These are phyloP conservation scores for Strix aluco DNA, from an alignment of 2,113 vertebrate genomes.

Conservation along the genomic window DNA sequence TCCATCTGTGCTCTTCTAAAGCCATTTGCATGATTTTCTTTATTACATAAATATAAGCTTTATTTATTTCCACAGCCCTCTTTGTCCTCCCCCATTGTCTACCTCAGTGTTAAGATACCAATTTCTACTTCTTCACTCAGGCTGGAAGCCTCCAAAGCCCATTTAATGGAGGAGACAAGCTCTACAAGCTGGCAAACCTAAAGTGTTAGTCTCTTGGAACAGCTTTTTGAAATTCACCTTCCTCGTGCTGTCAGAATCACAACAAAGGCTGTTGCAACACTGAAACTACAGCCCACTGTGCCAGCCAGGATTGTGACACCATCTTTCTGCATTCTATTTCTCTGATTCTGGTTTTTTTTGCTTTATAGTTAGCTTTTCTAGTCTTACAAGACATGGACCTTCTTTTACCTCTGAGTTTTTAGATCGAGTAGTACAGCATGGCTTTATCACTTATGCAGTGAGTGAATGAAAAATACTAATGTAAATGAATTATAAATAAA, in stretches of 20 bases:
- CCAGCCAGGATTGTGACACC: not conserved
- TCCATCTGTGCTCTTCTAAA: not conserved
- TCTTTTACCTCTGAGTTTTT: not conserved
- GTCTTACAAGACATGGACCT: not conserved
- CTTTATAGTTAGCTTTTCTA: not conserved
- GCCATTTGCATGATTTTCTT: not conserved
- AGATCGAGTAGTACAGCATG: not conserved
- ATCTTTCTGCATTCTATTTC: not conserved
- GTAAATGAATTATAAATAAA: not conserved
- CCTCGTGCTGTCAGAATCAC: not conserved
- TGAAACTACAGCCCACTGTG: not conserved
- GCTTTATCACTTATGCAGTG: not conserved
- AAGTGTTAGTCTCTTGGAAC: not conserved
- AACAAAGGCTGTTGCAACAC: not conserved
- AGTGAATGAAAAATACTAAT: not conserved
- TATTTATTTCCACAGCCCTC: not conserved
- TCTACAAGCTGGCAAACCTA: not conserved
- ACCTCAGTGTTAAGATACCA: not conserved
- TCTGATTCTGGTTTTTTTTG: not conserved
- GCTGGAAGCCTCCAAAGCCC: not conserved
- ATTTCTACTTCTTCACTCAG: not conserved
- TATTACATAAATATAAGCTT: not conserved
- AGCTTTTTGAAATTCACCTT: not conserved
- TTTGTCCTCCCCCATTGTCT: not conserved
- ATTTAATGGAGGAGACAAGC: not conserved